Percentiles rank a stretch among this genome's conserved stretches.
phyloP scores from a whole-genome alignment of 2,888 invertebrate species.

The Drosophila aldrichi region DNA sequence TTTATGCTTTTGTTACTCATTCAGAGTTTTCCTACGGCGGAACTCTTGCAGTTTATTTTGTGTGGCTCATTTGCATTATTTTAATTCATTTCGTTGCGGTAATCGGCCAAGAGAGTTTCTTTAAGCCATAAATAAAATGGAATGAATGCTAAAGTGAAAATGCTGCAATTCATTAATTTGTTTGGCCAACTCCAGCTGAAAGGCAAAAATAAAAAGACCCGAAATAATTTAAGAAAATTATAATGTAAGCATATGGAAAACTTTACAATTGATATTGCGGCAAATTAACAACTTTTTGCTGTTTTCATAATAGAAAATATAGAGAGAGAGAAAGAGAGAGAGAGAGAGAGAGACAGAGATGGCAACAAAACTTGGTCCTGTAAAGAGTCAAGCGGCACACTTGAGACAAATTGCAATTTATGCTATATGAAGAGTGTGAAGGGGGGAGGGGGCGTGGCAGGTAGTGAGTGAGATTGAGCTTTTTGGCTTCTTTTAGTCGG shows the following conservation, averaged over 20 bases:
- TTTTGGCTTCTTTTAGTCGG: slow-evolving; percentile 7
- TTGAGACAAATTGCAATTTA: slow-evolving; percentile 78
- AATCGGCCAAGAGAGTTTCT: slow-evolving; percentile 39
- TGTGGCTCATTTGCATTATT: slow-evolving; percentile 78
- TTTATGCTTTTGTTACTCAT: slow-evolving; percentile 42
- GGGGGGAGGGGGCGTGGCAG: too few relatives aligned
- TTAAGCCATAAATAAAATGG: slow-evolving; percentile 50
- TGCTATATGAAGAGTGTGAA: slow-evolving; percentile 35
- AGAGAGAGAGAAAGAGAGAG: slow-evolving; percentile 1
- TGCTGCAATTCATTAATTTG: slow-evolving; percentile 65
- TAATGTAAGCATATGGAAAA: slow-evolving; percentile 53
- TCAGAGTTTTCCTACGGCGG: slow-evolving; percentile 6
- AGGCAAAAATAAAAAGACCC: slow-evolving; percentile 18
- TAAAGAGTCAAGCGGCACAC: slow-evolving; percentile 61
- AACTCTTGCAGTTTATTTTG: slow-evolving; percentile 38
- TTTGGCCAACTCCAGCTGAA: slow-evolving; percentile 39
- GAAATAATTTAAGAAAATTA: slow-evolving; percentile 22
- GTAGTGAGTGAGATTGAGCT: not conserved
- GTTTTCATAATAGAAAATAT: not conserved
- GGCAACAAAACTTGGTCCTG: slow-evolving; percentile 67
- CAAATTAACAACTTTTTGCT: slow-evolving; percentile 38
- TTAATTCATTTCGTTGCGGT: slow-evolving; percentile 67
- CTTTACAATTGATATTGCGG: slow-evolving; percentile 63
- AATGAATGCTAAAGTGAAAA: slow-evolving; percentile 45
- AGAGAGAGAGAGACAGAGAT: slow-evolving; percentile 20